phyloP scores from a whole-genome alignment of 2,888 invertebrate species.

The Brachycybe producta region DNA sequence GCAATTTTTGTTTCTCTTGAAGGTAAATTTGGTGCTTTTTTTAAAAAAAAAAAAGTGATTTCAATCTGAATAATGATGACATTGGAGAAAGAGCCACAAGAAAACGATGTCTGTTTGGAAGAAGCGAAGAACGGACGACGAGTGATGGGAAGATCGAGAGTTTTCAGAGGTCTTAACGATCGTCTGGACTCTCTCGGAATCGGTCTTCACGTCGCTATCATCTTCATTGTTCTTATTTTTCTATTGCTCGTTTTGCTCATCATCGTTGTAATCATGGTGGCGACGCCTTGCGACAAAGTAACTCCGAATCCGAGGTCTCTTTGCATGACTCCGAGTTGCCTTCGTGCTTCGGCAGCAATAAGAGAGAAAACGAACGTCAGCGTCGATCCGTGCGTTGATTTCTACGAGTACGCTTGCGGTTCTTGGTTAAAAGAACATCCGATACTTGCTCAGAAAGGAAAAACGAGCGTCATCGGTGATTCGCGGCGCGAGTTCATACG shows the following conservation, averaged over 20 bases:
- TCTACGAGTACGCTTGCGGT: conserved; percentile 17
- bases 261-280: conserved; percentile 37
- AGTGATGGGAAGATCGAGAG: neutral
- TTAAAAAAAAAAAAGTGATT: too few relatives aligned
- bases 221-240: conserved; percentile 4
- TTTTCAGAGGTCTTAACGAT: too few relatives aligned
- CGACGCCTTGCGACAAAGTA: conserved; percentile 37
- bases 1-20: too few relatives aligned
- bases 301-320: conserved; percentile 22
- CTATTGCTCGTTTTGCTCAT: conserved; percentile 32
- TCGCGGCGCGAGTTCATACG: conserved; percentile 26
- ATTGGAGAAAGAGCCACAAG: conserved; percentile 13
- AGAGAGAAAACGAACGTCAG: conserved; percentile 2
- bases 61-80: too few relatives aligned
- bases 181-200: conserved; percentile 8
- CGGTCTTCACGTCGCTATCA: conserved; percentile 2
- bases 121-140: neutral
- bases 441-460: conserved; percentile 7
- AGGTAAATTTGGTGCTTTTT: too few relatives aligned
- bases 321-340: conserved; percentile 11
- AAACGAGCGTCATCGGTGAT: conserved; percentile 3
- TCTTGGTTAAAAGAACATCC: conserved; percentile 12
- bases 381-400: conserved; percentile 15
- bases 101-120: conserved; percentile 11
- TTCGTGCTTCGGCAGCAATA: conserved; percentile 10